Evolutionary conservation across 2,113 vertebrate species (phyloP).

Genomic region (human): DNA sequence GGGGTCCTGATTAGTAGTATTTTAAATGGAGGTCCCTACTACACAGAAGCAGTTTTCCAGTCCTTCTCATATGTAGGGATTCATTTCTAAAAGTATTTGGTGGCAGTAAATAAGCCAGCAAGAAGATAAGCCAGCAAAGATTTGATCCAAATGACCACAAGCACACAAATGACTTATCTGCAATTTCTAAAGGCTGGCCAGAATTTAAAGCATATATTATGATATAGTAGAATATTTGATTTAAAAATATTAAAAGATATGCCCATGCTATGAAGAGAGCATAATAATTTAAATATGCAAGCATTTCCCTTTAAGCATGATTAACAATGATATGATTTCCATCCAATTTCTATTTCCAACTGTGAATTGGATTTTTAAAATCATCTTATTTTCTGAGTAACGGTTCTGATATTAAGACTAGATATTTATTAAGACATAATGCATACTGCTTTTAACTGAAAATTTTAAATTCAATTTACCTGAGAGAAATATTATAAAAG

Average conservation of each 20-base stretch:
- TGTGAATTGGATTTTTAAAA: not conserved
- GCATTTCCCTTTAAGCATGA: conserved; percentile 32
- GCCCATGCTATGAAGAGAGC: not conserved
- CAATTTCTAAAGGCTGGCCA: conserved; percentile 25
- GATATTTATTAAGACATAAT: not conserved
- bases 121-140: not conserved
- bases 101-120: not conserved
- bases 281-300: conserved; percentile 9
- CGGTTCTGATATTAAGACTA: not conserved
- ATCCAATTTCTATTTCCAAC: conserved; percentile 35
- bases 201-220: not conserved
- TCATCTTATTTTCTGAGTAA: not conserved
- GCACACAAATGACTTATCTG: not conserved
- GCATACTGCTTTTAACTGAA: not conserved
- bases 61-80: not conserved
- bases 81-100: not conserved
- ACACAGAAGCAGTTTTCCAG: not conserved
- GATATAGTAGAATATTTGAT: not conserved
- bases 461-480: not conserved
- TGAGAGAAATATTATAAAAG: not conserved
- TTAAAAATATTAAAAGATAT: conserved; percentile 42
- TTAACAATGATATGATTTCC: not conserved
- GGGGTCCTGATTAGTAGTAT: not conserved
- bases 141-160: not conserved
- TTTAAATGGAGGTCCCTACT: not conserved